Conservation (phyloP, 2,113 vertebrate species). For the Campylomormyrus tamandua region DNA sequence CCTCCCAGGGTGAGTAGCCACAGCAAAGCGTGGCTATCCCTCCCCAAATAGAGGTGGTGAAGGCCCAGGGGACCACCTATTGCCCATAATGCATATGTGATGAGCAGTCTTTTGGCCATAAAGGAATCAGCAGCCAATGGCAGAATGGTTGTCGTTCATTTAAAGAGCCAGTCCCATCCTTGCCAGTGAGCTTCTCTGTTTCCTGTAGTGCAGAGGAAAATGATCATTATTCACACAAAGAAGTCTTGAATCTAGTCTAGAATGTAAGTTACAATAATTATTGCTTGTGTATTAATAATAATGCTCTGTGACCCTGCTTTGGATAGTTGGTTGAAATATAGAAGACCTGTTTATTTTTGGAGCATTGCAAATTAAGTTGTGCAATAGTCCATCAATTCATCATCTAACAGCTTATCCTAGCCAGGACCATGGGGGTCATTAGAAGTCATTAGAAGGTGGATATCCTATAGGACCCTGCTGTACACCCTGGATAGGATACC, state of each 20-base stretch:
- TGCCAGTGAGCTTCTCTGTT: background rate
- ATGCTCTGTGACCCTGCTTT: background rate
- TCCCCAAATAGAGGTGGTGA: slow-evolving; percentile 80
- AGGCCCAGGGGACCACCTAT: slow-evolving; percentile 74
- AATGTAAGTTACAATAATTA: background rate
- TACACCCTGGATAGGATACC: background rate
- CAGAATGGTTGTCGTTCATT: background rate
- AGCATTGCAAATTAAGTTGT: background rate
- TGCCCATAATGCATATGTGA: slow-evolving; percentile 77
- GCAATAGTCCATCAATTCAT: background rate
- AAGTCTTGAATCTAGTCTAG: background rate
- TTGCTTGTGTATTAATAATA: background rate
- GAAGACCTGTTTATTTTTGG: background rate
- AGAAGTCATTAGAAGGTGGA: background rate
- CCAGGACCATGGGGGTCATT: background rate
- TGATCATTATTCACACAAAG: background rate
- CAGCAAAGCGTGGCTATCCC: slow-evolving; percentile 80
- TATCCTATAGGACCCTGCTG: background rate
- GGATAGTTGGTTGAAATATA: background rate
- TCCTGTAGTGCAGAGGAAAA: slow-evolving; percentile 5
- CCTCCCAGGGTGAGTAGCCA: slow-evolving; percentile 83
- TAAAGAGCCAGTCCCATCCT: background rate
- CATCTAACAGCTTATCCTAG: background rate
- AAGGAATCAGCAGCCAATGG: slow-evolving; percentile 18
- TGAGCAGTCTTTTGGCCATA: slow-evolving; percentile 71